Base-by-base conservation (phyloP, 2,797 vertebrate species). In the Propithecus perrieri region DNA sequence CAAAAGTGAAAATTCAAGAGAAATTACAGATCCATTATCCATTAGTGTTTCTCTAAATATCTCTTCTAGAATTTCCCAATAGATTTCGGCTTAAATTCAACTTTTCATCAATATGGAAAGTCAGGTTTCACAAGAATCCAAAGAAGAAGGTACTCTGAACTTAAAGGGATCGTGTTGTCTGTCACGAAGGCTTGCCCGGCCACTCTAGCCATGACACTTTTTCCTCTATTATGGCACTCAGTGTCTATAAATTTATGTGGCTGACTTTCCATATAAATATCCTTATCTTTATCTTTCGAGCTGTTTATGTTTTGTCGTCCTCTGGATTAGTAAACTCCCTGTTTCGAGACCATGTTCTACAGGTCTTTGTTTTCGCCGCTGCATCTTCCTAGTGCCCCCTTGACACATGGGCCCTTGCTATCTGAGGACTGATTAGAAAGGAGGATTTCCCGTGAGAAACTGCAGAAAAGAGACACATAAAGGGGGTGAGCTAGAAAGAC, bases 41-140 rank as follows among this genome's bases (percentile, higher is more conserved):
- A 63, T 74, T 11, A 86, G 12, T 75, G 35, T 41, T 96, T 76
- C 59, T 72, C 28, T 84, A 79, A 85, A 84, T 57, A 71, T 11
- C n/a, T 92, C 71, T 50, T 89, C 57, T 46, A 89, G n/a, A 71
- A 91, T 69, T 85, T 95, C 53, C 48, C 71, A 81, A 87, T 2
- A 80, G 41, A 85, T 92, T 88, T 96, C 50, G n/a, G 57, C 11
- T 93, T 89, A 78, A 81, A 48, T 9, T 59, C 26, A n/a, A 46
- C 55, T 80, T 79, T 92, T 87, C 65, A 63, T 38, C 20, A 50
- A 7, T 33, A 14, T 63, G 1, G 59, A 72, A 76, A 83, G 59
- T 74, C 48, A 67, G 43, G 53, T 79, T 97, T 88, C 53, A 50
- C 2, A 24, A 33, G 46, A 74, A 72, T 38, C 76, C 35, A 55